phyloP scores from a whole-genome alignment of 1,140 invertebrate species.

The Solen grandis region DNA sequence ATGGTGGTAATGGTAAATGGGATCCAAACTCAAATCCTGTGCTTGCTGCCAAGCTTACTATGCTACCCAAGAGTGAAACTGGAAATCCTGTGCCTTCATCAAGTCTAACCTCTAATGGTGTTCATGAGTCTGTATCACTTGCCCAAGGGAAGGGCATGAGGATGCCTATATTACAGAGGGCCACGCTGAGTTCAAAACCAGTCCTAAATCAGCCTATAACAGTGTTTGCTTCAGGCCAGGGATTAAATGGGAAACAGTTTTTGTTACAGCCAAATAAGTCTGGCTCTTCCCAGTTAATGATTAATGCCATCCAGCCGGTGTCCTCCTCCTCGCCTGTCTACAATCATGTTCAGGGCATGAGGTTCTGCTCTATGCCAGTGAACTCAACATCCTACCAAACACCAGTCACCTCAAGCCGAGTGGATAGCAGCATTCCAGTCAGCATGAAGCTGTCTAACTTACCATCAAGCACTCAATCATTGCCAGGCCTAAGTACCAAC shows the following conservation, averaged over 20 bases:
- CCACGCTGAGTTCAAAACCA: too few species aligned
- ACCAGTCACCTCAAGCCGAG: neutral
- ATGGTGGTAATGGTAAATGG: neutral
- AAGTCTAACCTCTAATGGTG: too few species aligned
- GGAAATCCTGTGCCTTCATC: too few species aligned
- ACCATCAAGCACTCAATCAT: neutral
- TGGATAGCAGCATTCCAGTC: neutral
- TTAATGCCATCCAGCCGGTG: neutral
- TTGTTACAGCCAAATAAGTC: neutral
- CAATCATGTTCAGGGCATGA: neutral
- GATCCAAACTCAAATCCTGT: neutral
- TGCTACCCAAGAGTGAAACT: too few species aligned
- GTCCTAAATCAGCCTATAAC: too few species aligned
- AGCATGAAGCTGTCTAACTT: neutral
- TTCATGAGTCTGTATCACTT: too few species aligned
- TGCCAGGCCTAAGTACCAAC: neutral
- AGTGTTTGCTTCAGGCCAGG: neutral
- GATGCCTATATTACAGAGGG: too few species aligned
- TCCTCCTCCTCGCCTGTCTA: neutral
- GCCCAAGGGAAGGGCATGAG: too few species aligned
- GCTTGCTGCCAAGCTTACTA: neutral
- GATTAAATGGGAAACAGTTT: neutral
- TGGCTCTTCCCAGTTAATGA: neutral
- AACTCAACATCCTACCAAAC: neutral
- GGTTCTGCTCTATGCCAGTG: neutral